Evolutionary conservation across 2,113 vertebrate genomes (phyloP).

Genomic region (Thinocorus orbignyianus): DNA sequence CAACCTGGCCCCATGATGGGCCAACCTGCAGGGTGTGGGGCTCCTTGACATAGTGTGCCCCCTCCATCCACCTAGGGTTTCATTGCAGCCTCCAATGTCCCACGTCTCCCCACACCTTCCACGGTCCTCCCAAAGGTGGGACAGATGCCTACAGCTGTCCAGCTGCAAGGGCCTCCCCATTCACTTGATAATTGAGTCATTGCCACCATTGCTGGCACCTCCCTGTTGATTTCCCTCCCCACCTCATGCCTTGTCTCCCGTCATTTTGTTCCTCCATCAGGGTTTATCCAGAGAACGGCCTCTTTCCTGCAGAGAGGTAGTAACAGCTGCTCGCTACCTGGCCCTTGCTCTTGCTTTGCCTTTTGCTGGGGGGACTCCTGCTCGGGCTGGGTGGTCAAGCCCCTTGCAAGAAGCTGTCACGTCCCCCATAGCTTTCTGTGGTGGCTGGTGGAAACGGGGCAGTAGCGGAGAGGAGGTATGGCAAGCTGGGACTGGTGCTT

Average conservation of each 20-base stretch:
- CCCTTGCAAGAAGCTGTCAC: constrained; percentile 18
- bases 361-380: background rate
- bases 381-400: background rate
- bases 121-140: background rate
- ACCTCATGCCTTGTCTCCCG: constrained; percentile 68
- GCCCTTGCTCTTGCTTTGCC: constrained; percentile 72
- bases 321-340: constrained; percentile 73
- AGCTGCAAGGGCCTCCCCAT: background rate
- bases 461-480: background rate
- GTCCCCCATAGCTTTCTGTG: background rate
- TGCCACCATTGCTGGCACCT: constrained; percentile 19
- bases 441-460: background rate
- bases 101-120: rapidly evolving
- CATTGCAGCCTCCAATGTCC: background rate
- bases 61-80: background rate
- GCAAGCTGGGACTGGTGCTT: background rate
- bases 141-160: background rate
- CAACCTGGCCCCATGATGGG: background rate
- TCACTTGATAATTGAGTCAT: background rate
- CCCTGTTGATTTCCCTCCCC: background rate
- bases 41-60: rapidly evolving
- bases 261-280: constrained; percentile 83
- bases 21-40: background rate
- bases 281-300: constrained; percentile 86
- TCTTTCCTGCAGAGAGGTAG: constrained; percentile 93